Conservation (phyloP, 2,113 vertebrate genomes). For the Pelobates fuscus region DNA sequence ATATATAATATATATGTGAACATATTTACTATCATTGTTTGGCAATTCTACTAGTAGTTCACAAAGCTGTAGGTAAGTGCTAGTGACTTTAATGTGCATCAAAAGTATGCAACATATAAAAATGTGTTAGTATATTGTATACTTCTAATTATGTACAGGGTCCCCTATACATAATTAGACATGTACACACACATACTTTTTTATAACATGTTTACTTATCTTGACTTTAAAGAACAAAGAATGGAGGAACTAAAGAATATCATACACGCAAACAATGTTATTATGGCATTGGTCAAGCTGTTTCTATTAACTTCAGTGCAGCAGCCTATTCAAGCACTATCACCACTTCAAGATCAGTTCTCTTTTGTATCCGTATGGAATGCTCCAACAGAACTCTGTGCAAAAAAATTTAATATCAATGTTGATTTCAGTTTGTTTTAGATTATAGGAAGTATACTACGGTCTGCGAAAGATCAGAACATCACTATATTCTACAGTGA, state of each 20-base stretch:
- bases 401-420: slow-evolving; percentile 54
- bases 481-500: slow-evolving; percentile 84
- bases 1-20: too few relatives aligned
- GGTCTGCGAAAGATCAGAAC: slow-evolving; percentile 65
- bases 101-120: too few relatives aligned
- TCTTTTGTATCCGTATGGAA: slow-evolving; percentile 84
- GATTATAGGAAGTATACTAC: slow-evolving; percentile 68
- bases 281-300: neutral
- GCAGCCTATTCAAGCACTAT: slow-evolving; percentile 59
- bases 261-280: neutral
- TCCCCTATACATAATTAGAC: too few relatives aligned
- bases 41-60: too few relatives aligned
- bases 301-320: slow-evolving; percentile 55
- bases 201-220: too few relatives aligned
- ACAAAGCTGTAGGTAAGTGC: too few relatives aligned
- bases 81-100: too few relatives aligned
- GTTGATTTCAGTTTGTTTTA: slow-evolving; percentile 74
- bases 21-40: too few relatives aligned
- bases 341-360: slow-evolving; percentile 65
- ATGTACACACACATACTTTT: too few relatives aligned
- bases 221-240: too few relatives aligned
- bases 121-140: too few relatives aligned
- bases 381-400: slow-evolving; percentile 75
- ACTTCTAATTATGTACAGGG: too few relatives aligned
- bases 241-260: neutral